Evolutionary conservation across 1,140 invertebrate species (phyloP).

Genomic region (Euura lappo): DNA sequence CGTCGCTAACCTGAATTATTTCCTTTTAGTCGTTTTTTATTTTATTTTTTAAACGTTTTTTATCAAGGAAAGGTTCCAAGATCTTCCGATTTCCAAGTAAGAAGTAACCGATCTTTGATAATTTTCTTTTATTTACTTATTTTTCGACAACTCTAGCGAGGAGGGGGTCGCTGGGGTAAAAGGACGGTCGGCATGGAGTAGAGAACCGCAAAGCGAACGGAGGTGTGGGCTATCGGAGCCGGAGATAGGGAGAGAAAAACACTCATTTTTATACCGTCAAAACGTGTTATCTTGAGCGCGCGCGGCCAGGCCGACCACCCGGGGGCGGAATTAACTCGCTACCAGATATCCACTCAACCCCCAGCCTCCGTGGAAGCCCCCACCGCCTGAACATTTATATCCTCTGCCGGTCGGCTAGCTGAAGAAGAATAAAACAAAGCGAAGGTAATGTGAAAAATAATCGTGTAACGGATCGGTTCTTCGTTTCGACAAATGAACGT

Average conservation of each 20-base stretch:
- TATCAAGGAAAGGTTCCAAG: no score
- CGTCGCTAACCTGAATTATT: no score
- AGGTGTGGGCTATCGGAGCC: slow-evolving; percentile 27
- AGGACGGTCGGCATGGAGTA: neutral
- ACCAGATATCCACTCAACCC: slow-evolving; percentile 51
- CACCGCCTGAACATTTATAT: slow-evolving; percentile 44
- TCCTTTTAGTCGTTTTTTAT: no score
- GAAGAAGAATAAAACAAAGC: neutral
- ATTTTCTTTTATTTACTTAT: no score
- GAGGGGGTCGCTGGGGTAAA: neutral
- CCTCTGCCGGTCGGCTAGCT: slow-evolving; percentile 43
- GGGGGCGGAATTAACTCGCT: slow-evolving; percentile 58
- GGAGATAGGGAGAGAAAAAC: slow-evolving; percentile 52
- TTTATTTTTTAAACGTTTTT: no score
- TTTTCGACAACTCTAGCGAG: neutral
- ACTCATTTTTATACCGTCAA: slow-evolving; percentile 59
- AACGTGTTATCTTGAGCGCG: slow-evolving; percentile 52
- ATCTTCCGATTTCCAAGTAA: no score
- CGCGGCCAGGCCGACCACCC: slow-evolving; percentile 29
- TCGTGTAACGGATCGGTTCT: no score
- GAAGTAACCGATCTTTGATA: no score
- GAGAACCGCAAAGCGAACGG: neutral
- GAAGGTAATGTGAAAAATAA: neutral
- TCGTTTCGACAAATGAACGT: no score
- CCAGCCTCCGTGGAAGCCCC: slow-evolving; percentile 21